Conservation (phyloP, 2,113 vertebrate genomes). For the Guaruba guarouba region DNA sequence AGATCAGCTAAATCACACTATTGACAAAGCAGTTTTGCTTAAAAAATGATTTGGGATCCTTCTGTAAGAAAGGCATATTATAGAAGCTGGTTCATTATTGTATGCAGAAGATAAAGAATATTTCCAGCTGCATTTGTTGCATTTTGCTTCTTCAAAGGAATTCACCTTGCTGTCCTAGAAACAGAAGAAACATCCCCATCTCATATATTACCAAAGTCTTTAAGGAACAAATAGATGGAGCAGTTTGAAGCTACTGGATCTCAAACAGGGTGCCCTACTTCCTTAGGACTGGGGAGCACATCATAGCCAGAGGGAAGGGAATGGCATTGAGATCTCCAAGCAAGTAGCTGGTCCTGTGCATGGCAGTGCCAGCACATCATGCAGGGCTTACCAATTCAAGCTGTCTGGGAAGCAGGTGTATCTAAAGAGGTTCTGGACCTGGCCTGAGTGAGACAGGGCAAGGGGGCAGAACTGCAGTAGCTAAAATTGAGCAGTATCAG, state of each 20-base stretch:
- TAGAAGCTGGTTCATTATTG: background rate
- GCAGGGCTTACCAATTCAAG: background rate
- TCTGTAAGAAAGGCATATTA: slow-evolving; percentile 34
- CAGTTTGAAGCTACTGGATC: background rate
- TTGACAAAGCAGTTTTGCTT: background rate
- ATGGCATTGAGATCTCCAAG: background rate
- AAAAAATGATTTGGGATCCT: slow-evolving; percentile 49
- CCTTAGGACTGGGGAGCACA: background rate
- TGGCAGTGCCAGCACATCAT: fast-evolving
- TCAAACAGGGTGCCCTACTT: background rate
- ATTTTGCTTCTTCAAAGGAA: background rate
- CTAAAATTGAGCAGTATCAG: background rate
- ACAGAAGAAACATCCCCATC: background rate
- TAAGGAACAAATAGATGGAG: background rate
- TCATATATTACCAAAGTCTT: background rate
- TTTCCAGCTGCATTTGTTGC: background rate
- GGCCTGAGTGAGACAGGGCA: background rate
- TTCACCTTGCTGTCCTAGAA: background rate
- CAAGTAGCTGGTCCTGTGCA: fast-evolving
- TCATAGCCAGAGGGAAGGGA: fast-evolving
- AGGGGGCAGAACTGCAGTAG: background rate
- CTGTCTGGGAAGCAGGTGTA: background rate
- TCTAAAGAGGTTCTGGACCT: background rate
- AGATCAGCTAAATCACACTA: background rate
- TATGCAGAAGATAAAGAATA: background rate